Base-by-base conservation (phyloP, 2,113 vertebrate species). In the Myodes glareolus region DNA sequence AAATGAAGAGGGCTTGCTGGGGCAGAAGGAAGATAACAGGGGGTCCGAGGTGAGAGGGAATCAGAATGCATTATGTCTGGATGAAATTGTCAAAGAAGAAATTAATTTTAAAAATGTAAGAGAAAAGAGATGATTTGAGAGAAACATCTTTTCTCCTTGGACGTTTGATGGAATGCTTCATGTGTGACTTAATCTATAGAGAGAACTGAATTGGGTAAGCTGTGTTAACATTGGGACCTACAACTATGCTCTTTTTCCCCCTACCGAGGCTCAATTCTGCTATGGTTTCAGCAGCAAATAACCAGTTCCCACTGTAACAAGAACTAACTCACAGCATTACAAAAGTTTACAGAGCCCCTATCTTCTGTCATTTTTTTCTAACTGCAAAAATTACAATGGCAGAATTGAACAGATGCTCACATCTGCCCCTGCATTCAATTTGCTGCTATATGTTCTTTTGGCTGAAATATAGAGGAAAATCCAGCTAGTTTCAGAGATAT, bases 241-340 rank as follows among this genome's bases (percentile, higher is more conserved):
- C 94, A 91, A 96, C 97, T 78, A 72, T 19, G 12, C 75, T 33
- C 68, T 73, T 61, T 6, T 31, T 25, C 42, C 47, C n/a, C 96
- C 89, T 76, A 50, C 93, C 97, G 97, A 98, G 97, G 89, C 97
- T 98, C 97, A 97, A 97, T 94, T 98, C 98, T 92, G 96, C 96
- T 97, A 92, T 84, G 97, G 92, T 97, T 95, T 98, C 91, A 91
- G 91, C 92, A 97, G 92, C 98, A 98, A 98, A 97, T 70, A 98
- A 98, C 97, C 70, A 98, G 96, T 97, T 98, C 94, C 98, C 97
- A 98, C 98, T 97, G 98, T 96, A 98, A 98, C 98, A 96, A 98
- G 94, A 98, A 98, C 96, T 98, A 98, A 98, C 96, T 98, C 96
- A 98, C 94, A 98, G 98, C 97, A 97, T 98, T 98, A 98, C 96